phyloP scores from a whole-genome alignment of 2,113 vertebrate species.

The Ovibos moschatus region DNA sequence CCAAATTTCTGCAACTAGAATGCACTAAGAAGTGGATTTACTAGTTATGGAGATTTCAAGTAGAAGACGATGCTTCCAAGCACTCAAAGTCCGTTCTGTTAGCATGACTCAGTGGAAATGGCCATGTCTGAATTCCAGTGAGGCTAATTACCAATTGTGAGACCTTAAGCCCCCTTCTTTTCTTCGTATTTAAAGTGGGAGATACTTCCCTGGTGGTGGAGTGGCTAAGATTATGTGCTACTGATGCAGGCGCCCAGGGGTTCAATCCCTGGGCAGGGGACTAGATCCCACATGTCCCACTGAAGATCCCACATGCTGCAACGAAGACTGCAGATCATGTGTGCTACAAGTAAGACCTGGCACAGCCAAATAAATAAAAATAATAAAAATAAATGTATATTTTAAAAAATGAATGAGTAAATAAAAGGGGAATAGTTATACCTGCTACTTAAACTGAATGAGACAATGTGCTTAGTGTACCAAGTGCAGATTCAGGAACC shows the following conservation, averaged over 20 bases:
- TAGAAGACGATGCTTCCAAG: background rate
- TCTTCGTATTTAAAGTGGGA: background rate
- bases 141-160: background rate
- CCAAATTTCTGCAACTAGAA: background rate
- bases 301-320: background rate
- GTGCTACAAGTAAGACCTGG: background rate
- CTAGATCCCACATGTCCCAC: background rate
- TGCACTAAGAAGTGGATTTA: background rate
- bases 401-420: background rate
- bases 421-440: background rate
- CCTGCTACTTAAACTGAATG: background rate
- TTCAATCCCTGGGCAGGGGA: background rate
- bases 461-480: background rate
- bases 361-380: background rate
- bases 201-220: background rate
- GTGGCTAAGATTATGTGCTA: background rate
- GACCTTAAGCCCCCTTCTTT: background rate
- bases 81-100: background rate
- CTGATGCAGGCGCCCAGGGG: accelerated
- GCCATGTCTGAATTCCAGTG: background rate
- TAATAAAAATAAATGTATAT: background rate
- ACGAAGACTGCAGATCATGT: accelerated
- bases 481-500: background rate
- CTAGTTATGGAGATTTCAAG: background rate
- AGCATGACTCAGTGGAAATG: background rate